A percentile compares a stretch with the other conserved stretches of the same genome.
Conservation (phyloP, 2,888 invertebrate genomes). For the Polyommatus iphigenia region DNA sequence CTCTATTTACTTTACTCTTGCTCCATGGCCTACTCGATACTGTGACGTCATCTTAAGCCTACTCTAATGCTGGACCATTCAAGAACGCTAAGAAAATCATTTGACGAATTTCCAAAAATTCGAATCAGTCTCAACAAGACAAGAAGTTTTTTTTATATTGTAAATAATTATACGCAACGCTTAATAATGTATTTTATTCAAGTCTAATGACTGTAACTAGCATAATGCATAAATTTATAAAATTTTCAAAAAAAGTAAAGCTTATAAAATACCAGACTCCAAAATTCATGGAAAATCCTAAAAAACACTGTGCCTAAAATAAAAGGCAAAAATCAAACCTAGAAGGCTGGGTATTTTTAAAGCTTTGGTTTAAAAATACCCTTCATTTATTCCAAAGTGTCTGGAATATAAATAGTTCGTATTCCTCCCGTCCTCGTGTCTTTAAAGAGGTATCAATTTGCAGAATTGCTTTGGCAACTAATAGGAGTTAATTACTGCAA, state of each 20-base stretch:
- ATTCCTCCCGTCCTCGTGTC: constrained; percentile 19
- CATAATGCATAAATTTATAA: no score
- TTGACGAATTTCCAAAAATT: no score
- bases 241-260: background rate
- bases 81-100: no score
- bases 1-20: no score
- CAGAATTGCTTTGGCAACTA: constrained; percentile 30
- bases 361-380: background rate
- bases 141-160: no score
- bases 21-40: no score
- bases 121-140: no score
- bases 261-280: background rate
- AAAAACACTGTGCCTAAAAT: background rate
- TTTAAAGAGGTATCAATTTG: constrained; percentile 29
- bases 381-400: constrained; percentile 23
- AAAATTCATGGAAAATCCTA: background rate
- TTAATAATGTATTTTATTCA: background rate
- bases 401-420: constrained; percentile 22
- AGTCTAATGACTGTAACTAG: background rate
- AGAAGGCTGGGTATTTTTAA: constrained; percentile 1
- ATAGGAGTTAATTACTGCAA: constrained; percentile 28
- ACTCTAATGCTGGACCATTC: no score
- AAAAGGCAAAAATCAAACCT: background rate
- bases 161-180: no score
- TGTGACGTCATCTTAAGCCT: no score